Conservation (phyloP, 2,797 vertebrate genomes). For the Syndactyla subalaris region DNA sequence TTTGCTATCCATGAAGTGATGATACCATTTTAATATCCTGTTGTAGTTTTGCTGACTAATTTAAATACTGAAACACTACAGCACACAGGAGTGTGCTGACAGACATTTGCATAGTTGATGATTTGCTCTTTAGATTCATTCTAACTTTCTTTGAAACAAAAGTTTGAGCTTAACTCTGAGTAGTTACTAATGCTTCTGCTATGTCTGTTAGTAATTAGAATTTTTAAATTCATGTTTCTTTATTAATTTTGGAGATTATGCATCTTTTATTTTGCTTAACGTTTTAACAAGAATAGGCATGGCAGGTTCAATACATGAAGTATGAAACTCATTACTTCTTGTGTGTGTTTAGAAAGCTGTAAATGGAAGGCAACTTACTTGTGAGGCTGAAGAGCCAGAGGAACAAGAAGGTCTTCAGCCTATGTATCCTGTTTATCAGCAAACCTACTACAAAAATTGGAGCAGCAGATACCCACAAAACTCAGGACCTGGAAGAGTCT, state of each 20-base stretch:
- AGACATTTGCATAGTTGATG: neutral
- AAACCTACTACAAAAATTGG: slow-evolving; percentile 63
- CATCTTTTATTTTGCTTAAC: neutral
- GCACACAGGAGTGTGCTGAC: neutral
- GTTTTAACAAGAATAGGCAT: neutral
- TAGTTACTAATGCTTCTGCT: neutral
- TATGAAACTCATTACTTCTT: neutral
- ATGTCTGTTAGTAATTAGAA: neutral
- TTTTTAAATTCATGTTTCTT: neutral
- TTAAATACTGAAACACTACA: neutral
- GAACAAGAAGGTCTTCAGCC: slow-evolving; percentile 60
- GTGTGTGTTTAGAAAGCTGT: slow-evolving; percentile 69
- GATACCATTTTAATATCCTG: neutral
- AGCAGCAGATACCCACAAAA: slow-evolving; percentile 40
- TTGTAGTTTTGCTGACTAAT: neutral
- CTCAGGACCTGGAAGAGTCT: slow-evolving; percentile 52
- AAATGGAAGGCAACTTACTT: slow-evolving; percentile 67
- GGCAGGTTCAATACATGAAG: neutral
- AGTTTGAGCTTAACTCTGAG: neutral
- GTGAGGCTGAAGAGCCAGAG: slow-evolving; percentile 54
- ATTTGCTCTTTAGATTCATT: neutral
- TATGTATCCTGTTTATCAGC: slow-evolving; percentile 64
- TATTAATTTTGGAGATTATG: neutral
- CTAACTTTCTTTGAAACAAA: neutral
- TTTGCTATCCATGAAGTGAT: neutral